Evolutionary conservation across 2,888 invertebrate genomes (phyloP).

Genomic region (Stenichneumon culpator): DNA sequence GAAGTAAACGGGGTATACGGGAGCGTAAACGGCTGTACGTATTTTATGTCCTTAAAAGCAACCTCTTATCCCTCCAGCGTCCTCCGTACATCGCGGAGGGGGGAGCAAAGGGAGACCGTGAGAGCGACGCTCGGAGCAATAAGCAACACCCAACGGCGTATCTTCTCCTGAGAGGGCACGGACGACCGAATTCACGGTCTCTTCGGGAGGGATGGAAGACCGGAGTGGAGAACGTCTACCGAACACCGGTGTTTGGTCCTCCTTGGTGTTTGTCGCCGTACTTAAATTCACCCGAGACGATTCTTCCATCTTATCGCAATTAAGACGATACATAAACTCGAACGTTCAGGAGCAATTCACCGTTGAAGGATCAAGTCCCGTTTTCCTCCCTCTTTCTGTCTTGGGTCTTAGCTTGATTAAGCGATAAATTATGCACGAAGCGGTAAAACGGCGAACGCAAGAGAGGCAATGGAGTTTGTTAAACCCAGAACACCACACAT

Average conservation of each 20-base stretch:
- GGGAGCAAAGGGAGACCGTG: constrained; percentile 4
- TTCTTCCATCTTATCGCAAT: constrained; percentile 41
- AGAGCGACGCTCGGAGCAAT: neutral
- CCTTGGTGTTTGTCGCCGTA: constrained; percentile 35
- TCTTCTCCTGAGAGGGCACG: constrained; percentile 10
- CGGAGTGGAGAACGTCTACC: neutral
- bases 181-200: constrained; percentile 21
- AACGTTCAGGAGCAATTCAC: neutral
- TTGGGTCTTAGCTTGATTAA: constrained; percentile 27
- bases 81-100: constrained; percentile 39
- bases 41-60: constrained; percentile 82
- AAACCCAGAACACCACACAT: too few species aligned
- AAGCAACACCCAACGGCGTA: constrained; percentile 19
- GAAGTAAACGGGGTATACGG: constrained; percentile 58
- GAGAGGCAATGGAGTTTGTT: neutral
- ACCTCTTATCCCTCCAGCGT: constrained; percentile 76
- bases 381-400: neutral
- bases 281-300: constrained; percentile 41
- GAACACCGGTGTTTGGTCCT: neutral
- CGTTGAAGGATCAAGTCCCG: constrained; percentile 20
- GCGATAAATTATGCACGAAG: constrained; percentile 15
- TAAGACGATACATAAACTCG: constrained; percentile 14
- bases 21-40: constrained; percentile 69
- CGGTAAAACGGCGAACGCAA: neutral
- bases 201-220: neutral